Percentiles rank a stretch among this genome's conserved stretches.
Evolutionary conservation across 2,888 invertebrate species (phyloP).

Genomic region (Chironomus tentans): DNA sequence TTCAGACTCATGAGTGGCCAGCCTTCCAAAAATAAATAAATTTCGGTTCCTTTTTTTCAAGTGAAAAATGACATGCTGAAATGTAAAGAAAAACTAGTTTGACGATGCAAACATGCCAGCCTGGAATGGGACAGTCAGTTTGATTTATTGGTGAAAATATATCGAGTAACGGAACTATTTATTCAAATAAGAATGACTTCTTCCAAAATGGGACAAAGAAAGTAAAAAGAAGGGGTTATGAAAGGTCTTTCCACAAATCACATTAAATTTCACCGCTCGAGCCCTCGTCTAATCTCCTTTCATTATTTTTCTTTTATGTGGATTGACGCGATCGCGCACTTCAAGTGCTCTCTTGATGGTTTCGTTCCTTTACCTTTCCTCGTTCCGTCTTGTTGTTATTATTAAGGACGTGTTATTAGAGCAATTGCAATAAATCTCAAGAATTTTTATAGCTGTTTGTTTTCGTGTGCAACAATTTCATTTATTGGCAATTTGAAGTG

Average conservation of each 20-base stretch:
- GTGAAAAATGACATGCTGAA: not conserved
- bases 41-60: not conserved
- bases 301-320: not conserved
- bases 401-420: not conserved
- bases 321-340: not conserved
- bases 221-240: not conserved
- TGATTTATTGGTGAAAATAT: not conserved
- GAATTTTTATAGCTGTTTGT: not conserved
- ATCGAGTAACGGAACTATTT: not conserved
- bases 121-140: not conserved
- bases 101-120: not conserved
- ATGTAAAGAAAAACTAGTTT: not conserved
- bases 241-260: conserved; percentile 9
- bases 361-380: too few relatives aligned
- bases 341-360: not conserved
- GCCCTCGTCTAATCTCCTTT: not conserved
- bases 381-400: too few relatives aligned
- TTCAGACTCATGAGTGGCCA: not conserved
- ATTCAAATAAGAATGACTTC: not conserved
- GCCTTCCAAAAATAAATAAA: not conserved
- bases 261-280: conserved; percentile 15
- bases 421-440: not conserved
- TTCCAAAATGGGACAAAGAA: not conserved
- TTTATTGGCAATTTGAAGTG: too few relatives aligned
- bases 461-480: not conserved